These are phyloP conservation scores for Xiphorhynchus elegans DNA, from an alignment of 2,113 vertebrate species.

Conservation along the genomic window DNA sequence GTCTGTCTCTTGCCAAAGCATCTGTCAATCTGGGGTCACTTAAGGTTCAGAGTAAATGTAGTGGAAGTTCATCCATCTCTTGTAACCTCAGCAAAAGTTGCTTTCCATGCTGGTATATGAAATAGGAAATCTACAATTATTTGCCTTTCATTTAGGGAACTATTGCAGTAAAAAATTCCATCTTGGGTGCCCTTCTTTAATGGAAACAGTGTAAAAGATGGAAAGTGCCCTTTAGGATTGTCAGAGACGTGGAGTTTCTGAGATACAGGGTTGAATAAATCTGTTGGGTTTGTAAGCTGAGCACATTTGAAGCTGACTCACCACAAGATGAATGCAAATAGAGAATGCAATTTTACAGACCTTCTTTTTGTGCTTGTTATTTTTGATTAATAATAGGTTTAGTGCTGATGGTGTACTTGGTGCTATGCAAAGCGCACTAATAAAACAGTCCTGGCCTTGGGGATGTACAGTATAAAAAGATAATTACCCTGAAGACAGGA, in stretches of 20 bases:
- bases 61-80: not conserved
- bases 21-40: not conserved
- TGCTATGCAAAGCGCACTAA: not conserved
- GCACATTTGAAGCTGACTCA: conserved; percentile 57
- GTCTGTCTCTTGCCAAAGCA: not conserved
- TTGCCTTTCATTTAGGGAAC: not conserved
- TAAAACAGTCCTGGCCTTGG: conserved; percentile 6
- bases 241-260: not conserved
- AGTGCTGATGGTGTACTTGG: conserved; percentile 6
- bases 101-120: not conserved
- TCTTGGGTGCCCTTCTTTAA: not conserved
- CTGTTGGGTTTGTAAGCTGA: conserved; percentile 38
- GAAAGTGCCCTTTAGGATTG: not conserved
- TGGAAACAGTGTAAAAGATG: not conserved
- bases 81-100: not conserved
- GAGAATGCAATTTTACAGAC: conserved; percentile 41
- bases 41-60: conserved; percentile 14
- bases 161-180: not conserved
- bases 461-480: conserved; percentile 5
- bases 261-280: conserved; percentile 6
- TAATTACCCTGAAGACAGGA: conserved; percentile 14
- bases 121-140: not conserved
- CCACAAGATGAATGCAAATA: conserved; percentile 29
- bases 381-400: conserved; percentile 52
- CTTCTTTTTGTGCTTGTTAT: conserved; percentile 26